These are phyloP conservation scores for Lasius platythorax DNA, from an alignment of 2,888 invertebrate genomes.

Conservation along the genomic window DNA sequence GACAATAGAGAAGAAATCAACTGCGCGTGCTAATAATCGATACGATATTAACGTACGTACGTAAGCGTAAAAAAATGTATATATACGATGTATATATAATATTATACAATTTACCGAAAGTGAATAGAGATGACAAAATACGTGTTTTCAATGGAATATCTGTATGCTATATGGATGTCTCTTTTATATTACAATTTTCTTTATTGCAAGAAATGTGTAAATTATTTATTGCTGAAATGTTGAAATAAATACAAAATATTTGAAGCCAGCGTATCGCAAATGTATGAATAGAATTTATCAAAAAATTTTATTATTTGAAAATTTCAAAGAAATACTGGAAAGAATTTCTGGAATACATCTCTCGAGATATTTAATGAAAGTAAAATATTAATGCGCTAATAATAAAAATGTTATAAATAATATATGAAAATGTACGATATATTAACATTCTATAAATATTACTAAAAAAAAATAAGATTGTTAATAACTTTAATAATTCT, in stretches of 20 bases:
- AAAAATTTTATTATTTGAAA: background rate
- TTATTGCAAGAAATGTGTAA: background rate
- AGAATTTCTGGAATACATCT: background rate
- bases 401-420: background rate
- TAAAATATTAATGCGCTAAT: background rate
- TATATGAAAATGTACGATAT: background rate
- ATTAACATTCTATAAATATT: background rate
- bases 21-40: conserved; percentile 61
- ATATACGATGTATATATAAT: conserved; percentile 43
- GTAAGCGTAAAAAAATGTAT: conserved; percentile 37
- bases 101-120: conserved; percentile 3
- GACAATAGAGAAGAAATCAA: conserved; percentile 53
- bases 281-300: background rate
- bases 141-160: conserved; percentile 22
- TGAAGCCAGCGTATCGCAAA: background rate
- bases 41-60: conserved; percentile 56
- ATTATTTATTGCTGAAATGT: background rate
- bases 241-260: background rate
- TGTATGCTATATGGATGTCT: background rate
- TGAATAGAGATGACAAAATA: conserved; percentile 10
- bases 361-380: background rate
- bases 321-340: background rate
- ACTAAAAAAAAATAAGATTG: background rate
- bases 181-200: background rate
- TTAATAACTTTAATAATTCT: background rate